Conservation (phyloP, 2,888 invertebrate genomes). For the Macroteleia sp. region DNA sequence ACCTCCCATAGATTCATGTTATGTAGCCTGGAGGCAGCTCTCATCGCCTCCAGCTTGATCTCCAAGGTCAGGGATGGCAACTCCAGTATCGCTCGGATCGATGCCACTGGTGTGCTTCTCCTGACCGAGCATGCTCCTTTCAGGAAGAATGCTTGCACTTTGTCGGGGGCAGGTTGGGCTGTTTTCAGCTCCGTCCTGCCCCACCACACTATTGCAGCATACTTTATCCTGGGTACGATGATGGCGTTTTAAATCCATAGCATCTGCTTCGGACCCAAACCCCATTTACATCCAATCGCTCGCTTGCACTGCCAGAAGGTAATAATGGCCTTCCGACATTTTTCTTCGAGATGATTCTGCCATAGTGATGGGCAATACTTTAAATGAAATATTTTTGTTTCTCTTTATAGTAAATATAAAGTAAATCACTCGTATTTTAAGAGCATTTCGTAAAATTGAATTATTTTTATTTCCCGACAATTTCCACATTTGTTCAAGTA, state of each 20-base stretch:
- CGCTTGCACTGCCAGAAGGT: conserved; percentile 18
- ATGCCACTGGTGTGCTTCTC: not conserved
- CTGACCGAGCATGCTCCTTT: not conserved
- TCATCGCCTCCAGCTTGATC: too few relatives aligned
- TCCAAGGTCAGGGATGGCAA: not conserved
- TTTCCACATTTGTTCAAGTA: conserved; percentile 32
- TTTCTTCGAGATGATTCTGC: not conserved
- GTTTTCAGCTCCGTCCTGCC: not conserved
- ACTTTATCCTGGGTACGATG: not conserved
- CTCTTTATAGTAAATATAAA: too few relatives aligned
- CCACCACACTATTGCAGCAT: conserved; percentile 3
- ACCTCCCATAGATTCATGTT: too few relatives aligned
- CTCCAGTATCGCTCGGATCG: not conserved
- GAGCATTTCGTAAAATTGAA: too few relatives aligned
- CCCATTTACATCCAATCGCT: not conserved
- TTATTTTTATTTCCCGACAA: conserved; percentile 27
- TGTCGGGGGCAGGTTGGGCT: not conserved
- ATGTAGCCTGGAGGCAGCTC: too few relatives aligned
- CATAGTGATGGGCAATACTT: too few relatives aligned
- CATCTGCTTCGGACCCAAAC: not conserved
- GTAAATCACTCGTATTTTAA: too few relatives aligned
- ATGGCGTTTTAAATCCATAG: not conserved
- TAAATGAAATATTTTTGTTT: too few relatives aligned
- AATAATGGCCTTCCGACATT: not conserved
- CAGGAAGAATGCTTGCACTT: not conserved